Evolutionary conservation across 2,113 vertebrate species (phyloP), one percentile per base, ranked within the genome.

Genomic region (Lontra canadensis): DNA sequence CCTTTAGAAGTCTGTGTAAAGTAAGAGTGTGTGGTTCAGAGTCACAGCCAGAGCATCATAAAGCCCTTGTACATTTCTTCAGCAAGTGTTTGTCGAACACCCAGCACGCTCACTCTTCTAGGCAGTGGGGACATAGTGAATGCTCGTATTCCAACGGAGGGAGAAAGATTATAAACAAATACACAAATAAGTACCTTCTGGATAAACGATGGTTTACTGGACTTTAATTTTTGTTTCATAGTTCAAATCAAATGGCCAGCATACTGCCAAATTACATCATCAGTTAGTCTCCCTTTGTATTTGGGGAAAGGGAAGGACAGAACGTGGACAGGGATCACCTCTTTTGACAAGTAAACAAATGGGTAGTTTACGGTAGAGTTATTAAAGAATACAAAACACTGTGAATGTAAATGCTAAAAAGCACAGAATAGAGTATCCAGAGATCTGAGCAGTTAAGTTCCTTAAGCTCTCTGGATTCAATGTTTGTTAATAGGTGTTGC

Each of bases 141-240:
- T 55, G 3, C 36, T 92, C 42, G 81, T 47, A 74, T 25, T 89
- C 57, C 34, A 67, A 13, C 71, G n/a, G 36, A 94, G 65, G 26
- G 10, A 84, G 9, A 65, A 90, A 91, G 36, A 69, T 8, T 81
- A 15, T 80, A 65, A 92, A 34, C 21, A 78, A 79, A 83, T 74
- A 65, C 7, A 57, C 23, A 94, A 59, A 81, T 84, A 80, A 73
- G 42, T 47, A 55, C 57, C 55, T 79, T 84, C 49, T 76, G 47
- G 57, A 76, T 96, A 91, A 92, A 55, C 52, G 25, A 95, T 88
- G 59, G 49, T 31, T 80, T 47, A 29, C 3, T 93, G 36, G 39
- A 69, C 73, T 74, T 87, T 63, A 65, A 20, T 49, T 95, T 95
- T 95, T 92, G 73, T 83, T 95, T 90, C 81, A 94, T 76, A 87